Evolutionary conservation across 64 coral and sea anemone species (phyloP).

Genomic region (Actinia equina): DNA sequence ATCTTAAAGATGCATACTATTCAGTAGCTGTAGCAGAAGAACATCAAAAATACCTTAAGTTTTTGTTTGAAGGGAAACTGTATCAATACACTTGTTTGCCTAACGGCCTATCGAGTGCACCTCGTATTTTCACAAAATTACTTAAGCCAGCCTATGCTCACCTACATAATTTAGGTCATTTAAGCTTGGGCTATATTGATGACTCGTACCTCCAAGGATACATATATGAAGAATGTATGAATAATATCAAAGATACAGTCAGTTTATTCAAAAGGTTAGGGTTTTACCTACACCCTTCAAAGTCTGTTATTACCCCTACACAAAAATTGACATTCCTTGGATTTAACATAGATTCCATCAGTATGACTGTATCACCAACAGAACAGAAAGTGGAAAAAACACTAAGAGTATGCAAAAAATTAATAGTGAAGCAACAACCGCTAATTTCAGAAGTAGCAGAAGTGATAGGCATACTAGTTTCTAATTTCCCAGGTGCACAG

Average conservation of each 20-base stretch:
- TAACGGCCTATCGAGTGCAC: slow-evolving; percentile 32
- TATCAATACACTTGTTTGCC: slow-evolving; percentile 37
- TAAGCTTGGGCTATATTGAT: slow-evolving; percentile 37
- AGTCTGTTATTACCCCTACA: slow-evolving; percentile 27
- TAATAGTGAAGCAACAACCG: slow-evolving; percentile 37
- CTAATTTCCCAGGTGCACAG: slow-evolving; percentile 57
- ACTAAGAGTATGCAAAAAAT: slow-evolving; percentile 28
- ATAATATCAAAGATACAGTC: slow-evolving; percentile 28
- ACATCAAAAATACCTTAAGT: slow-evolving; percentile 37
- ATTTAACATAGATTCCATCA: slow-evolving; percentile 17
- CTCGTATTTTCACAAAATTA: slow-evolving; percentile 24
- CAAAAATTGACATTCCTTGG: slow-evolving; percentile 28
- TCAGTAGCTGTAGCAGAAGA: slow-evolving; percentile 41
- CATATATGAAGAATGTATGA: slow-evolving; percentile 23
- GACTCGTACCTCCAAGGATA: slow-evolving; percentile 34
- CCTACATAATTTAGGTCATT: slow-evolving; percentile 28
- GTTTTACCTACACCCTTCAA: slow-evolving; percentile 21
- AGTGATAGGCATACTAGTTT: slow-evolving; percentile 59
- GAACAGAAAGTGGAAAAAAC: slow-evolving; percentile 24
- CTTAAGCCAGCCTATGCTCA: slow-evolving; percentile 16
- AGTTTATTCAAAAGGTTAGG: slow-evolving; percentile 30
- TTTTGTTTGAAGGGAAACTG: slow-evolving; percentile 35
- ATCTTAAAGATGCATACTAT: slow-evolving; percentile 51
- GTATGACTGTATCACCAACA: slow-evolving; percentile 34
- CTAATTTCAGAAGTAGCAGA: slow-evolving; percentile 55